Evolutionary conservation across 1,140 invertebrate species (phyloP).

Genomic region (Cephus cinctus): DNA sequence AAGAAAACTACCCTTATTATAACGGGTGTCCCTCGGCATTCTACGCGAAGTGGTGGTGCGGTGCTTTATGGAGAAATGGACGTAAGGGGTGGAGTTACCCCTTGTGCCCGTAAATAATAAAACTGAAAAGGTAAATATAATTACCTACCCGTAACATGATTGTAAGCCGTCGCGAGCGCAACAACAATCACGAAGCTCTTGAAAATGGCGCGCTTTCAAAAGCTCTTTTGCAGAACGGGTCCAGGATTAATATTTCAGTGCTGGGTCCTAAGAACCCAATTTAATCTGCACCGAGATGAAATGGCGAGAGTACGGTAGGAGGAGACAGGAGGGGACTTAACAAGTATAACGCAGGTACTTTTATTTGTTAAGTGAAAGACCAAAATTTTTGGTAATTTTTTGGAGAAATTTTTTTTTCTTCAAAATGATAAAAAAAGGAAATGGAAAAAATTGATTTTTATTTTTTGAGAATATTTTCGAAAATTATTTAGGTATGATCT

Average conservation of each 20-base stretch:
- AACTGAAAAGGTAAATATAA: conserved; percentile 46
- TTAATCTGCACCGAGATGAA: conserved; percentile 30
- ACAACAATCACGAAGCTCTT: conserved; percentile 37
- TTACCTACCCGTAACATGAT: conserved; percentile 40
- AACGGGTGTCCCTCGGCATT: too few relatives aligned
- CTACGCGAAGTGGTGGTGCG: too few relatives aligned
- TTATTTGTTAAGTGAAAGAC: background rate
- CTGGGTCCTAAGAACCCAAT: conserved; percentile 31
- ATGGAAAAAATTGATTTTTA: too few relatives aligned
- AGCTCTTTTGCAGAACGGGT: conserved; percentile 24
- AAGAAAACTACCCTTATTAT: too few relatives aligned
- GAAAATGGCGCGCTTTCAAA: conserved; percentile 32
- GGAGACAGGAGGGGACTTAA: background rate
- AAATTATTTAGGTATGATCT: too few relatives aligned
- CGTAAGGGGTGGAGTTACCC: conserved; percentile 8
- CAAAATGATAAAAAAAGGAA: too few relatives aligned
- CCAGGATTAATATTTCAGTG: conserved; percentile 35
- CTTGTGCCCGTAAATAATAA: conserved; percentile 42
- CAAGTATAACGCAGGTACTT: background rate
- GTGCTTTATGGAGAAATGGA: too few relatives aligned
- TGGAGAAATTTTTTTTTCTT: too few relatives aligned
- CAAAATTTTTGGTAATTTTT: background rate
- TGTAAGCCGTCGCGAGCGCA: conserved; percentile 24
- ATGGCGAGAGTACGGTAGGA: too few relatives aligned
- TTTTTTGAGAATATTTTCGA: too few relatives aligned